A percentile compares a stretch with the other conserved stretches of the same genome.
phyloP scores from a whole-genome alignment of 2,113 vertebrate genomes.

The Panurus biarmicus region DNA sequence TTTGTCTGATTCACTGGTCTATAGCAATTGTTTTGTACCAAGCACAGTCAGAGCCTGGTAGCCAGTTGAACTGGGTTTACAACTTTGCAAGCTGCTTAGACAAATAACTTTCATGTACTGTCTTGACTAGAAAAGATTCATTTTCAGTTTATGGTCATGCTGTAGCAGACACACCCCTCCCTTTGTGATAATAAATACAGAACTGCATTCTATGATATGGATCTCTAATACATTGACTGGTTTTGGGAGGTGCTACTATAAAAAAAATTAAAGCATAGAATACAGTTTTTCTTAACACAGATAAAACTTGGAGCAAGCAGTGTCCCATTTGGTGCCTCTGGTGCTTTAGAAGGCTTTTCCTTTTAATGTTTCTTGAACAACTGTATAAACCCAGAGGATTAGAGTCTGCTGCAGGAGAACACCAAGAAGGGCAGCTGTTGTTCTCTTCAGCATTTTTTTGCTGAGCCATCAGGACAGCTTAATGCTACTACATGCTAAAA shows the following conservation, averaged over 20 bases:
- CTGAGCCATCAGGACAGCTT: neutral
- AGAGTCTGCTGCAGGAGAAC: conserved; percentile 16
- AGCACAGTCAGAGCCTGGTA: neutral
- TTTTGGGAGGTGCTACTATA: neutral
- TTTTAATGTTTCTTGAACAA: conserved; percentile 33
- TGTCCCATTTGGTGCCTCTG: conserved; percentile 11
- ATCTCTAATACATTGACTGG: neutral
- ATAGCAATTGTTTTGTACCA: neutral
- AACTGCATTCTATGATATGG: neutral
- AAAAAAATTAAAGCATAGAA: neutral
- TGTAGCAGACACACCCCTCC: conserved; percentile 3
- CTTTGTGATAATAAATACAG: neutral
- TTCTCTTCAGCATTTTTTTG: conserved; percentile 6
- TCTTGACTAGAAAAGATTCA: conserved; percentile 34
- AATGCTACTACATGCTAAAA: neutral
- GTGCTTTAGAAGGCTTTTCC: neutral
- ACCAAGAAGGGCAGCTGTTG: conserved; percentile 40
- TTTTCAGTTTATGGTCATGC: conserved; percentile 28
- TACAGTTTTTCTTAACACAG: neutral
- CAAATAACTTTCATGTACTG: conserved; percentile 2
- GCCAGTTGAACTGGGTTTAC: conserved; percentile 57
- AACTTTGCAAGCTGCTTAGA: conserved; percentile 20
- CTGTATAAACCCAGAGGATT: conserved; percentile 52
- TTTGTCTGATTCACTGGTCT: conserved; percentile 8
- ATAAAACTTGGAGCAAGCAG: neutral